These are phyloP conservation scores for Cartodere bifasciata DNA, from an alignment of 2,888 invertebrate genomes.

Conservation along the genomic window DNA sequence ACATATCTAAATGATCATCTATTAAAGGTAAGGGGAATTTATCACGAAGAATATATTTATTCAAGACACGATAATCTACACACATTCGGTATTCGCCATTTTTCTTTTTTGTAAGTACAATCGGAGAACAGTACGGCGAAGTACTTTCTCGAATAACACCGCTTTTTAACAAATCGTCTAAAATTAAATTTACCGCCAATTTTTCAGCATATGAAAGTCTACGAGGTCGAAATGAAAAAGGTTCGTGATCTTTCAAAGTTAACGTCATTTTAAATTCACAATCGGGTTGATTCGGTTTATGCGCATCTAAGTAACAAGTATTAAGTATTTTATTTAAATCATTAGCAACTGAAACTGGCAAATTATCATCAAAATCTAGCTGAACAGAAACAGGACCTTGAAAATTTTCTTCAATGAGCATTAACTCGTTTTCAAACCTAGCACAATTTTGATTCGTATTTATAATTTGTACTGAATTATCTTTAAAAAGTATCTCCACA, in stretches of 20 bases:
- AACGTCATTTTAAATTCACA: slow-evolving; percentile 16
- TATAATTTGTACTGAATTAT: no score
- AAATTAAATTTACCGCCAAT: slow-evolving; percentile 12
- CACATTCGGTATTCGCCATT: slow-evolving; percentile 20
- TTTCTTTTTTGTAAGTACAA: slow-evolving; percentile 20
- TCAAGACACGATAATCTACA: slow-evolving; percentile 21
- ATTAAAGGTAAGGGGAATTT: slow-evolving; percentile 21
- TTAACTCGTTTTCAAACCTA: no score
- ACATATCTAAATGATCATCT: slow-evolving; percentile 19
- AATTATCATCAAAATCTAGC: no score
- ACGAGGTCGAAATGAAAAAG: slow-evolving; percentile 13
- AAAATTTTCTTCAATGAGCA: no score
- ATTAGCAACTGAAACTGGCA: no score
- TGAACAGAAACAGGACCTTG: no score
- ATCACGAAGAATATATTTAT: slow-evolving; percentile 19
- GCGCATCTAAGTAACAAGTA: no score
- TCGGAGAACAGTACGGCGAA: slow-evolving; percentile 20
- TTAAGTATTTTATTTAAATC: no score
- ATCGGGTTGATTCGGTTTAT: slow-evolving; percentile 10
- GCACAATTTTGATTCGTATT: no score
- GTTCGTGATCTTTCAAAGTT: slow-evolving; percentile 11
- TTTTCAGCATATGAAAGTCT: slow-evolving; percentile 16
- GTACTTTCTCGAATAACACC: slow-evolving; percentile 16
- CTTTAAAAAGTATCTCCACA: no score
- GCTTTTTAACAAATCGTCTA: slow-evolving; percentile 13